A percentile compares a stretch with the other conserved stretches of the same genome.
Conservation (phyloP, 1,140 invertebrate species). For the Gryon sp. region DNA sequence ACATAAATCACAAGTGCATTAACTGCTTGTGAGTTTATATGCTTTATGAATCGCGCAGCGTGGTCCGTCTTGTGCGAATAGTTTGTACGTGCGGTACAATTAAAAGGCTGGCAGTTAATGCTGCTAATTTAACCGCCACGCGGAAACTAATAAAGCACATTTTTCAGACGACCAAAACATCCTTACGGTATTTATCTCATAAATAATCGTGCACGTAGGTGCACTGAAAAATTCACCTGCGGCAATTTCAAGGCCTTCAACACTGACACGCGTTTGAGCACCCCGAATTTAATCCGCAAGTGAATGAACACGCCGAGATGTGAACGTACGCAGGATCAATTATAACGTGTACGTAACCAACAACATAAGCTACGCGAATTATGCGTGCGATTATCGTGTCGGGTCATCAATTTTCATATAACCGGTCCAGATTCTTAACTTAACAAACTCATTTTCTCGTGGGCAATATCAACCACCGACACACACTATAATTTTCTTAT, state of each 20-base stretch:
- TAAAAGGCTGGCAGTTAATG: conserved; percentile 21
- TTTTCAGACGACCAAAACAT: conserved; percentile 11
- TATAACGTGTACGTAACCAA: neutral
- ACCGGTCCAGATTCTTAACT: conserved; percentile 5
- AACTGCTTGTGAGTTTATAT: conserved; percentile 1
- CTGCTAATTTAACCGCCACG: conserved; percentile 14
- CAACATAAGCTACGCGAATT: no score
- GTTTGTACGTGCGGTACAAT: conserved; percentile 10
- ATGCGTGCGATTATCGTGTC: no score
- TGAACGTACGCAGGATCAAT: no score
- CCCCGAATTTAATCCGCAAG: no score
- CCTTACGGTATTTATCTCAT: conserved; percentile 17
- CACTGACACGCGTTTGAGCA: neutral
- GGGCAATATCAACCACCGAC: neutral
- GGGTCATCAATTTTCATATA: conserved; percentile 27
- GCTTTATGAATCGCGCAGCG: no score
- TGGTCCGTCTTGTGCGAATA: no score
- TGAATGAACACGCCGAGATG: no score
- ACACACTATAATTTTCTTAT: conserved; percentile 19
- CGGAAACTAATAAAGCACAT: conserved; percentile 28
- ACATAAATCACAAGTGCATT: conserved; percentile 25
- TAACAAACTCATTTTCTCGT: conserved; percentile 29
- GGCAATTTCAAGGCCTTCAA: neutral
- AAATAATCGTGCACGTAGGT: conserved; percentile 9
- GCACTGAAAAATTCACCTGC: neutral